These are phyloP conservation scores for Chaenodraco wilsoni DNA, from an alignment of 2,797 vertebrate genomes.

Conservation along the genomic window DNA sequence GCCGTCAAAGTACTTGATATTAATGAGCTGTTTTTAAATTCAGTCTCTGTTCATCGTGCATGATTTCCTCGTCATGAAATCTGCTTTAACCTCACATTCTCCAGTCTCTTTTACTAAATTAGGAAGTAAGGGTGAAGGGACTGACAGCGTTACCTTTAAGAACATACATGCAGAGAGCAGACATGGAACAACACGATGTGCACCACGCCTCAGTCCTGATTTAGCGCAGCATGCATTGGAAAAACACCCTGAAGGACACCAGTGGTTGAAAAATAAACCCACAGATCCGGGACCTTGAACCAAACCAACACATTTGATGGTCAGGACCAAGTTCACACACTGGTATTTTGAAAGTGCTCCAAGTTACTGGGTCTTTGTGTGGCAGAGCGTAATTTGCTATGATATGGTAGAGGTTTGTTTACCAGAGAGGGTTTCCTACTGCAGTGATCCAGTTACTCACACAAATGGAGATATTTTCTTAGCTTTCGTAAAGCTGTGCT, in stretches of 20 bases:
- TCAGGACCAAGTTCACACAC: neutral
- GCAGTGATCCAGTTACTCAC: slow-evolving; percentile 59
- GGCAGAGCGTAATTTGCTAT: slow-evolving; percentile 7
- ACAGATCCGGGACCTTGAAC: slow-evolving; percentile 22
- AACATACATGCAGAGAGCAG: slow-evolving; percentile 52
- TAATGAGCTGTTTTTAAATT: slow-evolving; percentile 13
- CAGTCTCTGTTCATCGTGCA: slow-evolving; percentile 2
- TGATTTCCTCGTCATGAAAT: slow-evolving; percentile 1
- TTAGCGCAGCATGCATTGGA: slow-evolving; percentile 39
- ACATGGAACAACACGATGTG: slow-evolving; percentile 30
- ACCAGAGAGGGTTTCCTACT: slow-evolving; percentile 43
- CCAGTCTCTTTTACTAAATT: neutral
- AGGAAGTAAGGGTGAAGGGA: slow-evolving; percentile 33
- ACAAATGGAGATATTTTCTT: neutral
- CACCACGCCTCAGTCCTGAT: slow-evolving; percentile 18
- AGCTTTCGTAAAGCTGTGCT: neutral
- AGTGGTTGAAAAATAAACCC: slow-evolving; percentile 35
- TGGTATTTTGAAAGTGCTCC: neutral
- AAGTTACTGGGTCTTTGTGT: neutral
- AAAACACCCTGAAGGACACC: slow-evolving; percentile 49
- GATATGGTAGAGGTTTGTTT: slow-evolving; percentile 27
- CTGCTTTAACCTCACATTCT: slow-evolving; percentile 21
- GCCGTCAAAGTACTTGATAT: slow-evolving; percentile 13
- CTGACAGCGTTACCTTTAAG: slow-evolving; percentile 19
- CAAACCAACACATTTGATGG: neutral